Conservation (phyloP, 2,888 invertebrate genomes). For the Zygogramma bicolorata region DNA sequence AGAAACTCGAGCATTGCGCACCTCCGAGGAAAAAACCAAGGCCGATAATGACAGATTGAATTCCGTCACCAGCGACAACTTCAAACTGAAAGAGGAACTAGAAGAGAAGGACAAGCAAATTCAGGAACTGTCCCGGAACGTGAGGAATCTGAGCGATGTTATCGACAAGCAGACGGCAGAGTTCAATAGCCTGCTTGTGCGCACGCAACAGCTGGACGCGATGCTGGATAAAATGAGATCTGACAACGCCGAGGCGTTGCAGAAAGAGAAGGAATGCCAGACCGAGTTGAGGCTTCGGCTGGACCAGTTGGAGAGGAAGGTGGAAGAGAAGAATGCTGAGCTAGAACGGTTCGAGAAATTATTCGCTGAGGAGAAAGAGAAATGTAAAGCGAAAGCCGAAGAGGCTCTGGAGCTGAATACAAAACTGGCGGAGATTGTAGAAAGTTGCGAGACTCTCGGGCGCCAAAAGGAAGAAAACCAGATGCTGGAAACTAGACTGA, state of each 20-base stretch:
- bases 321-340: slow-evolving; percentile 30
- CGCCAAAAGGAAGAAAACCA: slow-evolving; percentile 30
- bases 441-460: slow-evolving; percentile 17
- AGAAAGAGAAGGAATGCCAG: slow-evolving; percentile 43
- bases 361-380: slow-evolving; percentile 22
- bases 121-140: slow-evolving; percentile 28
- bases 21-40: background rate
- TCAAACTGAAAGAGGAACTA: slow-evolving; percentile 21
- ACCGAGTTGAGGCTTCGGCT: slow-evolving; percentile 37
- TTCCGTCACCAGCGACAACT: slow-evolving; percentile 20
- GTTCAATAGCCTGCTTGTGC: slow-evolving; percentile 43
- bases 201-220: slow-evolving; percentile 34
- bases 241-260: slow-evolving; percentile 34
- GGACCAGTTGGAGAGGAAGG: slow-evolving; percentile 35
- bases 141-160: slow-evolving; percentile 23
- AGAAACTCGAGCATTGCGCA: background rate
- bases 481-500: slow-evolving; percentile 6
- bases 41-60: slow-evolving; percentile 13
- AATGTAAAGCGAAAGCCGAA: slow-evolving; percentile 14
- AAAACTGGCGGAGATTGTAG: slow-evolving; percentile 28
- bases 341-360: slow-evolving; percentile 32
- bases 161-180: slow-evolving; percentile 42
- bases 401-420: background rate
- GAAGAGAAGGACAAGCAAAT: slow-evolving; percentile 34
- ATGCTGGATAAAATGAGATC: slow-evolving; percentile 30